Percentiles rank a stretch among this genome's conserved stretches.
Conservation (phyloP, 2,888 invertebrate genomes). For the Fragum whitleyi region DNA sequence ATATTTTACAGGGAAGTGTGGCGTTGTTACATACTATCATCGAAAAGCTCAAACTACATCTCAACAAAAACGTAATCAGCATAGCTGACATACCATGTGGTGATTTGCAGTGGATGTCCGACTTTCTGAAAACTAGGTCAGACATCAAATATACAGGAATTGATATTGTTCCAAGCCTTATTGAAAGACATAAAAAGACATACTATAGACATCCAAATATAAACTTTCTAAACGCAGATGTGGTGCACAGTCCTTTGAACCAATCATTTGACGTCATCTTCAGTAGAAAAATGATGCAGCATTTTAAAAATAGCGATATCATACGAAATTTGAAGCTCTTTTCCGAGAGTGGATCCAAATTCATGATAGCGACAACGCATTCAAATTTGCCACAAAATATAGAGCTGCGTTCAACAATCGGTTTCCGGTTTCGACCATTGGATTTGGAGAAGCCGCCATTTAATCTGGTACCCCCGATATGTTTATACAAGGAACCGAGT, state of each 20-base stretch:
- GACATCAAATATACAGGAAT: slow-evolving; percentile 11
- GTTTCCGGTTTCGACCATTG: background rate
- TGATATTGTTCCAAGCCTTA: background rate
- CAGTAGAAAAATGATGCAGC: slow-evolving; percentile 16
- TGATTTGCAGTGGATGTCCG: slow-evolving; percentile 6
- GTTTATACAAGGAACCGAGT: background rate
- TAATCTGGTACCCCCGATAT: slow-evolving; percentile 7
- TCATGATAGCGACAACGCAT: slow-evolving; percentile 5
- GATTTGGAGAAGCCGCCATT: slow-evolving; percentile 4
- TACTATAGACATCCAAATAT: slow-evolving; percentile 6
- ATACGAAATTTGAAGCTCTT: background rate
- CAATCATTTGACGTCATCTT: slow-evolving; percentile 10
- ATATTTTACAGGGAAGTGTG: slow-evolving; percentile 1
- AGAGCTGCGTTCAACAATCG: background rate
- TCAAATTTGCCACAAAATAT: background rate
- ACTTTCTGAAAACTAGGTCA: background rate
- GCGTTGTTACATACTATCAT: slow-evolving; percentile 12
- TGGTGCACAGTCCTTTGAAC: background rate
- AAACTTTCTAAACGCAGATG: slow-evolving; percentile 4
- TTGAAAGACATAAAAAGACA: background rate
- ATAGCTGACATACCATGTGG: slow-evolving; percentile 10
- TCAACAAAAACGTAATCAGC: slow-evolving; percentile 17
- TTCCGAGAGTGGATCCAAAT: slow-evolving; percentile 8
- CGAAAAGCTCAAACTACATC: slow-evolving; percentile 12
- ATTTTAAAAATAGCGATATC: slow-evolving; percentile 18